A percentile compares a stretch with the other conserved stretches of the same genome.
These are phyloP conservation scores for Morinoia aosen DNA, from an alignment of 2,888 invertebrate species.

Conservation along the genomic window DNA sequence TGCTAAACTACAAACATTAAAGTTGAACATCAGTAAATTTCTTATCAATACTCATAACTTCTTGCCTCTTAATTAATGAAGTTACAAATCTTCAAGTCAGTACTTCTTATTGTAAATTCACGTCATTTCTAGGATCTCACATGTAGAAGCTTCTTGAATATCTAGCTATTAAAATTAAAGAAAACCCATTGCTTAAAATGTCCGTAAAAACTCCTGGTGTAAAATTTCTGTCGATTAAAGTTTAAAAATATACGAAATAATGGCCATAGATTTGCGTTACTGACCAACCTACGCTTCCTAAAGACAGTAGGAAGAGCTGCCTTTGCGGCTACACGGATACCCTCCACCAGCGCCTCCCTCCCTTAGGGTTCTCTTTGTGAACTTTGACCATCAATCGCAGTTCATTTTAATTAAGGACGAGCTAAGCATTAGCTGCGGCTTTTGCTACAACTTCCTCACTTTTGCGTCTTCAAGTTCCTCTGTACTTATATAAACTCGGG, in stretches of 20 bases:
- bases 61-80: neutral
- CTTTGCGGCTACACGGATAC: neutral
- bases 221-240: neutral
- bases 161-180: neutral
- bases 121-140: neutral
- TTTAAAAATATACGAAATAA: neutral
- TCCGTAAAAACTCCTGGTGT: no score
- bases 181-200: no score
- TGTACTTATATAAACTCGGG: conserved; percentile 6
- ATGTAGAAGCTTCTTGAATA: neutral
- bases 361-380: neutral
- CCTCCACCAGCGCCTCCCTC: neutral
- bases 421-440: conserved; percentile 30
- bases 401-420: conserved; percentile 40
- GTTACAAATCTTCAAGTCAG: neutral
- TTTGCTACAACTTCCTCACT: neutral
- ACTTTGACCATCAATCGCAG: conserved; percentile 37
- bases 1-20: neutral
- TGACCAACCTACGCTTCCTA: neutral
- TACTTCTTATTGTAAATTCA: neutral
- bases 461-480: conserved; percentile 15
- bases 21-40: neutral
- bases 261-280: neutral
- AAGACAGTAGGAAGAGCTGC: neutral
- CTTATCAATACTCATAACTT: neutral